These are phyloP conservation scores for Alexandromys fortis DNA, from an alignment of 2,113 vertebrate species.

Conservation along the genomic window DNA sequence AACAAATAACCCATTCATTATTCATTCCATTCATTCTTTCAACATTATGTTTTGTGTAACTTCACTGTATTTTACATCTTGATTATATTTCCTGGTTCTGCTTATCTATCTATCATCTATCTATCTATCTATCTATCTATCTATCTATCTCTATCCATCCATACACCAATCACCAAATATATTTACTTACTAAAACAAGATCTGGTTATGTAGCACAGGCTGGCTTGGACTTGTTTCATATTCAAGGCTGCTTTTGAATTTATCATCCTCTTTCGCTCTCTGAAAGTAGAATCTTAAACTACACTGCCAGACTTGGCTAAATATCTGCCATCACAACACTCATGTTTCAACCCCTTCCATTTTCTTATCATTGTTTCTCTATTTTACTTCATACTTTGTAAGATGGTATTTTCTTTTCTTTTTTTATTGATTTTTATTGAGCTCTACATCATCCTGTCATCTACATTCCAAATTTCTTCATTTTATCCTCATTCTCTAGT, in stretches of 20 bases:
- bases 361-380: background rate
- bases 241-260: background rate
- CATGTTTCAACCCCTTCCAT: background rate
- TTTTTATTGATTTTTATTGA: too few relatives aligned
- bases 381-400: background rate
- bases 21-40: background rate
- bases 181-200: background rate
- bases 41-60: background rate
- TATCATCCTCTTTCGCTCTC: background rate
- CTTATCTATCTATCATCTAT: background rate
- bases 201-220: background rate
- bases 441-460: background rate
- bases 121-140: background rate
- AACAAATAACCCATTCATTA: background rate
- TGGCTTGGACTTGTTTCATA: background rate
- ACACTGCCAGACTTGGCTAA: background rate
- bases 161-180: background rate
- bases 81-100: background rate
- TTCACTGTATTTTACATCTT: background rate
- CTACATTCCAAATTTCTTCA: background rate
- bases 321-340: background rate
- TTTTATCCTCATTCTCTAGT: background rate
- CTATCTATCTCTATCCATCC: too few relatives aligned
- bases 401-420: background rate
- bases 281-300: background rate